Percentiles rank a stretch among this genome's conserved stretches.
These are phyloP conservation scores for Caenorhabditis briggsae DNA, from an alignment of 1,140 invertebrate species.

Conservation along the genomic window DNA sequence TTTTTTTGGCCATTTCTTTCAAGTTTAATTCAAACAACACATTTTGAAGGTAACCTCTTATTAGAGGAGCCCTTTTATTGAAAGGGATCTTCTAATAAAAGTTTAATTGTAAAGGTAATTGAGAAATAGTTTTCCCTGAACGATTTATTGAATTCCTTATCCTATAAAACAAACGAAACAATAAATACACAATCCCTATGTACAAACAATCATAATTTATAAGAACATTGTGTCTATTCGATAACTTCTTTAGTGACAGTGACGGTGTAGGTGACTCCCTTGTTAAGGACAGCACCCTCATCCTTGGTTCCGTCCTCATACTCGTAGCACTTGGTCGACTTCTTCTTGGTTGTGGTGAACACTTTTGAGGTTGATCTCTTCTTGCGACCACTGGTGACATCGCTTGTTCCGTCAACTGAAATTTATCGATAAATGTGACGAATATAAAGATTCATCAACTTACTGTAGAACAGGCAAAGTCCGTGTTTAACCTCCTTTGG, in stretches of 20 bases:
- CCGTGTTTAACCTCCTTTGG: neutral
- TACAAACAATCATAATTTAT: slow-evolving; percentile 1
- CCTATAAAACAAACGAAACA: neutral
- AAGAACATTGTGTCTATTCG: neutral
- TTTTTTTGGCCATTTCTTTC: too few species aligned
- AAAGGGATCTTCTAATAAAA: too few species aligned
- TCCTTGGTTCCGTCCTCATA: slow-evolving; percentile 26
- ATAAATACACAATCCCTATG: slow-evolving; percentile 6
- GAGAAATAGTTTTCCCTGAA: neutral
- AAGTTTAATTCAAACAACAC: too few species aligned
- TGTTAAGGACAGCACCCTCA: slow-evolving; percentile 20
- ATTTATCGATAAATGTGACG: neutral
- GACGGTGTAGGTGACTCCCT: slow-evolving; percentile 7
- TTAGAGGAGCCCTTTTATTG: too few species aligned
- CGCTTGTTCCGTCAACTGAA: slow-evolving; percentile 23
- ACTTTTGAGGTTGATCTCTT: neutral
- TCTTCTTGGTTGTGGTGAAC: slow-evolving; percentile 6
- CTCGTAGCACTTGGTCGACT: slow-evolving; percentile 1
- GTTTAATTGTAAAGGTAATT: too few species aligned
- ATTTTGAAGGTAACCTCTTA: too few species aligned
- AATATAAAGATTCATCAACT: neutral
- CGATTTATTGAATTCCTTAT: neutral
- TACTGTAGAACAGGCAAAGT: neutral
- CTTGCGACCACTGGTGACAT: neutral
- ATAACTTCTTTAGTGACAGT: slow-evolving; percentile 6